These are phyloP conservation scores for Diadema setosum DNA, from an alignment of 35 echinoderm and acorn worm genomes.

Conservation along the genomic window DNA sequence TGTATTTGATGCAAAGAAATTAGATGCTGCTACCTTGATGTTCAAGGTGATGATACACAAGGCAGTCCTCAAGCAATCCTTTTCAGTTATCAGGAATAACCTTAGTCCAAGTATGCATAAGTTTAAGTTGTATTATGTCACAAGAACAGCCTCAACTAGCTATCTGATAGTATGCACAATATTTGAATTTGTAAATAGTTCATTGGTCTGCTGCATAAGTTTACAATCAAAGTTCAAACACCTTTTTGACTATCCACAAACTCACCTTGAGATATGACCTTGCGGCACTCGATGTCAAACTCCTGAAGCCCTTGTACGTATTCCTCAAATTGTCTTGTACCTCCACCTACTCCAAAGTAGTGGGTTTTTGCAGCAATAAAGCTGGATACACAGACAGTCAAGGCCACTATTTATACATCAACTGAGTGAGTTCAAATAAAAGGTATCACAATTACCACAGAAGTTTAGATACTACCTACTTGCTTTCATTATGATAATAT, in stretches of 20 bases:
- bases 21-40: too few relatives aligned
- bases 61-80: too few relatives aligned
- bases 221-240: not conserved
- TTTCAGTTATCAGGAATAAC: too few relatives aligned
- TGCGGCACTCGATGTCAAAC: slow-evolving; percentile 55
- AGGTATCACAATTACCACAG: too few relatives aligned
- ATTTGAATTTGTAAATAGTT: not conserved
- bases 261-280: slow-evolving; percentile 65
- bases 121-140: not conserved
- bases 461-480: not conserved
- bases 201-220: not conserved
- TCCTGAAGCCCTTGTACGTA: slow-evolving; percentile 45
- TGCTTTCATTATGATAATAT: too few relatives aligned
- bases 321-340: slow-evolving; percentile 88
- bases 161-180: not conserved
- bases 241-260: too few relatives aligned
- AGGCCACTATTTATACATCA: too few relatives aligned
- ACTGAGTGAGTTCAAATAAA: too few relatives aligned
- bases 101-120: not conserved
- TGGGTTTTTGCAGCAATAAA: slow-evolving; percentile 93
- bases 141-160: not conserved
- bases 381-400: too few relatives aligned
- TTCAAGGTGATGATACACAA: too few relatives aligned
- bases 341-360: slow-evolving; percentile 98
- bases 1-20: too few relatives aligned